These are phyloP conservation scores for Marisa cornuarietis DNA, from an alignment of 1,140 invertebrate species.

Conservation along the genomic window DNA sequence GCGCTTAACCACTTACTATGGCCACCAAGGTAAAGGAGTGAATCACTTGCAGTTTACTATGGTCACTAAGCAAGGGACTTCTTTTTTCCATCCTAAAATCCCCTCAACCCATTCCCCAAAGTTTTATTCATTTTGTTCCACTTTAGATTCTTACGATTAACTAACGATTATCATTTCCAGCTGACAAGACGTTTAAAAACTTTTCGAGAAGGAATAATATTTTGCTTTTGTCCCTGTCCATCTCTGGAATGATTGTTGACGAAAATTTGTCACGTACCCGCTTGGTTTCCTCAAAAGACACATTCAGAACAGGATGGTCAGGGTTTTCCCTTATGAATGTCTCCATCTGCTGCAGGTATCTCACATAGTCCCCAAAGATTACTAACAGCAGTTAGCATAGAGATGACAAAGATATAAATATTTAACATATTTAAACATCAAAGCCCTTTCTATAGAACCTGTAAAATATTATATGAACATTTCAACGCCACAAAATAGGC, in stretches of 20 bases:
- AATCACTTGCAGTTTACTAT: too few species aligned
- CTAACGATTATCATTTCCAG: neutral
- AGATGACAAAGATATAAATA: too few species aligned
- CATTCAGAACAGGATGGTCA: constrained; percentile 2
- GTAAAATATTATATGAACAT: too few species aligned
- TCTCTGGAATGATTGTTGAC: neutral
- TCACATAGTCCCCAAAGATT: neutral
- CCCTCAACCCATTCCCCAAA: too few species aligned
- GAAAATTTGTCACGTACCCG: neutral
- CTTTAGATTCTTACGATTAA: neutral
- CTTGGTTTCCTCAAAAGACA: constrained; percentile 17
- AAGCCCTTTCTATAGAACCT: too few species aligned
- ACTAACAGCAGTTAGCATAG: neutral
- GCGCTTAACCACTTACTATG: too few species aligned
- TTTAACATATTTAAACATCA: too few species aligned
- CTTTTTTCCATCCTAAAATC: too few species aligned
- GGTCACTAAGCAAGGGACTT: too few species aligned
- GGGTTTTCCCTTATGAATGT: constrained; percentile 7
- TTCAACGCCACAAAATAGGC: too few species aligned
- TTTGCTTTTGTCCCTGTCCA: neutral
- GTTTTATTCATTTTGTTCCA: too few species aligned
- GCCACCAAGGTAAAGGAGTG: too few species aligned
- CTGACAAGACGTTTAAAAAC: neutral
- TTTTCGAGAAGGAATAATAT: neutral
- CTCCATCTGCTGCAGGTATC: constrained; percentile 1